Base-by-base conservation (phyloP, 1,140 invertebrate species). In the Zaprionus lachaisei region DNA sequence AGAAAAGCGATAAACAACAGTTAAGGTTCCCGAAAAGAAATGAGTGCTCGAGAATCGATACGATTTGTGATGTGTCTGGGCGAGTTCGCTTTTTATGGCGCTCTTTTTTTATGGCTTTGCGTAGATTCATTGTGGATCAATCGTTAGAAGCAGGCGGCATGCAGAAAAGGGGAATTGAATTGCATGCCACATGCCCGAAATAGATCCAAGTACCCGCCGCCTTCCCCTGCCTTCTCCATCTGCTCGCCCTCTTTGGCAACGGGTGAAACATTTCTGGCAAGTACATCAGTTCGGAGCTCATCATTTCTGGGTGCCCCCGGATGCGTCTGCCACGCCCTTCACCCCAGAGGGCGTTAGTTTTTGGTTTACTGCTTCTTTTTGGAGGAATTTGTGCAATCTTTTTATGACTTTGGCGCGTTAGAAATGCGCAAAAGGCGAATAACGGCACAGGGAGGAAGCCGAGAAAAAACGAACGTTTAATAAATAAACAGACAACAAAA, bases 311-410 rank as follows among this genome's bases (percentile, higher is more conserved):
- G n/a, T 15, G 47, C 47, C 47, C 17, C 41, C 31, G 60, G 51
- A 67, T 67, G 55, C 56, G 34, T 5, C 41, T 17, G 49, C 38
- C 72, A 61, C 65, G 22, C 61, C 60, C 34, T 38, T 7, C 1
- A 4, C 1, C 47, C 47, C 47, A 7, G 28, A 31, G 28, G 28
- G 28, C 28, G 7, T 31, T 31, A 31, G 11, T 14, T 17, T 34
- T 22, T 28, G 28, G 5, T 31, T 57, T 12, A 7, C 41, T 47
- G n/a, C n/a, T 20, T 6, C 7, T 34, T 77, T 67, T 62, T 24
- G 22, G n/a, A 57, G 74, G 70, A 77, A 74, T 72, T 73, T 63
- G 38, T 73, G 58, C 63, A 68, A 66, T 77, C 66, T 15, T 44
- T n/a, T 17, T 47, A 47, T 47, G 41, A 47, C 7, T 17, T 47